Percentiles rank a stretch among this genome's conserved stretches.
These are phyloP conservation scores for Rhabdomys dilectus DNA, from an alignment of 2,113 vertebrate genomes.

Conservation along the genomic window DNA sequence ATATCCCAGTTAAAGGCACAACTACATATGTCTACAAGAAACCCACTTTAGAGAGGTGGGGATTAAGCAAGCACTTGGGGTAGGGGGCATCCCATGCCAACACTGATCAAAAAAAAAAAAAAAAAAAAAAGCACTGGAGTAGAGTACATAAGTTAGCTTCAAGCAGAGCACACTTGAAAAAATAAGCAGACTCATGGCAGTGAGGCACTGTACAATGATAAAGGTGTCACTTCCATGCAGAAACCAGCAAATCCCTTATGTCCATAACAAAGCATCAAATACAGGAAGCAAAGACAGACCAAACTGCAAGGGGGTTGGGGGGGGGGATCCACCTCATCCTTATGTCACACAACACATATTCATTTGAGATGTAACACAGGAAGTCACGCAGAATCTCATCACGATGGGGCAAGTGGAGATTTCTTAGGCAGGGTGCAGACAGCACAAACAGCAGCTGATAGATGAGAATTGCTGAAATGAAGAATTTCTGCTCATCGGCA, in stretches of 20 bases:
- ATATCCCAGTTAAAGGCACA: neutral
- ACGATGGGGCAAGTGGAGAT: neutral
- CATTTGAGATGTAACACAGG: neutral
- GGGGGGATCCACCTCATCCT: neutral
- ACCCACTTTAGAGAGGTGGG: neutral
- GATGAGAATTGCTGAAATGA: neutral
- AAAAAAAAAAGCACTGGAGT: neutral
- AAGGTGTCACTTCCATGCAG: neutral
- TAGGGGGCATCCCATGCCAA: neutral
- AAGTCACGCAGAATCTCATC: neutral
- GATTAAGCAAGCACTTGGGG: neutral
- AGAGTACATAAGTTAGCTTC: neutral
- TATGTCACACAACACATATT: too few species aligned
- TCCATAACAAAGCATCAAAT: neutral
- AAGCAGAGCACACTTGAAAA: neutral
- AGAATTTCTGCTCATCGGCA: neutral
- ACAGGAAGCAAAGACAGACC: neutral
- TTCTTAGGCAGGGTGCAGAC: neutral
- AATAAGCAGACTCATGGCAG: neutral
- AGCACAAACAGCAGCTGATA: neutral
- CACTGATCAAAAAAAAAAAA: neutral
- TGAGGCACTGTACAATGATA: accelerated
- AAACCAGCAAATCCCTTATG: neutral
- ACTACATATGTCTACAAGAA: neutral
- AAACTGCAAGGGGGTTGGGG: neutral